A percentile compares a stretch with the other conserved stretches of the same genome.
These are phyloP conservation scores for Platynereis dumerilii DNA, from an alignment of 2,888 invertebrate genomes.

Conservation along the genomic window DNA sequence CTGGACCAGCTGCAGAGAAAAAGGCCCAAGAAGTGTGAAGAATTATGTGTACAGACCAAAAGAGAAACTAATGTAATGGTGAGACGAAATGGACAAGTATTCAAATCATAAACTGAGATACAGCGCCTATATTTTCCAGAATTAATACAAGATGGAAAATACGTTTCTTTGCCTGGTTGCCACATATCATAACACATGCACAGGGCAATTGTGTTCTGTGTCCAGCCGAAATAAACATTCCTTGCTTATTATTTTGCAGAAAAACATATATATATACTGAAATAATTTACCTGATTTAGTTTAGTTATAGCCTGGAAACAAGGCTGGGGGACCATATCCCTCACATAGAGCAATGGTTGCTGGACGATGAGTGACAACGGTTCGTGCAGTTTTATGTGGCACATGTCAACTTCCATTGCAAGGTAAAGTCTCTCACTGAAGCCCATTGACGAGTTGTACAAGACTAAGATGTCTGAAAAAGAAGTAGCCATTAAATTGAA, in stretches of 20 bases:
- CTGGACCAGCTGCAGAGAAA: slow-evolving; percentile 25
- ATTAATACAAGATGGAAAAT: too few relatives aligned
- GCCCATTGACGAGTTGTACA: slow-evolving; percentile 58
- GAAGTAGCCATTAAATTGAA: background rate
- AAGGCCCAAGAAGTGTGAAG: background rate
- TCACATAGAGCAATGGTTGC: slow-evolving; percentile 60
- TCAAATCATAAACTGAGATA: too few relatives aligned
- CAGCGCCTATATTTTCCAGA: background rate
- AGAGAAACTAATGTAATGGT: background rate
- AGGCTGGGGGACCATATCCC: slow-evolving; percentile 61
- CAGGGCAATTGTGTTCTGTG: too few relatives aligned
- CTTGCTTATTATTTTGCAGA: too few relatives aligned
- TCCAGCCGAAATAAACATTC: too few relatives aligned
- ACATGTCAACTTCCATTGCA: slow-evolving; percentile 59
- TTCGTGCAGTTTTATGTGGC: slow-evolving; percentile 59
- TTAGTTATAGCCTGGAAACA: slow-evolving; percentile 60
- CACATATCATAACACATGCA: too few relatives aligned
- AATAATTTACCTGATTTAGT: slow-evolving; percentile 50
- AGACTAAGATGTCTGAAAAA: slow-evolving; percentile 52
- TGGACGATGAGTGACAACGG: slow-evolving; percentile 55
- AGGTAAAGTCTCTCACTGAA: slow-evolving; percentile 59
- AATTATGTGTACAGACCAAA: background rate
- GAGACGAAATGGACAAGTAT: too few relatives aligned
- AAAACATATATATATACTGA: too few relatives aligned
- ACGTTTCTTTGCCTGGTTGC: too few relatives aligned